These are phyloP conservation scores for Thalassarche chlororhynchos DNA, from an alignment of 2,113 vertebrate genomes.

Conservation along the genomic window DNA sequence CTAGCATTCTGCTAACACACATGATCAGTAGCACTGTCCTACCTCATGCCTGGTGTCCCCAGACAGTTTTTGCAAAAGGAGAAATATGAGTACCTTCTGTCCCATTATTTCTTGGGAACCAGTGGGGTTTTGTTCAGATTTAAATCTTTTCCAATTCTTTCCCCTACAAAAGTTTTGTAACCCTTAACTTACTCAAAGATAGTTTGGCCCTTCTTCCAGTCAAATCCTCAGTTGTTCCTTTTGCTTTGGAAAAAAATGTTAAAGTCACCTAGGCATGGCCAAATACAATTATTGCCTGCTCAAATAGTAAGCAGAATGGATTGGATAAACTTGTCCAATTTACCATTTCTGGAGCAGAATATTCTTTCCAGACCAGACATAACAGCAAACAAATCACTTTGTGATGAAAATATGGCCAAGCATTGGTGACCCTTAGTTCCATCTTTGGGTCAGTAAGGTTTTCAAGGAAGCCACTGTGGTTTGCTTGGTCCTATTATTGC, in stretches of 20 bases:
- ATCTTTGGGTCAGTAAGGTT: background rate
- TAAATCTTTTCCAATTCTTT: background rate
- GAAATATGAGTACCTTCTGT: background rate
- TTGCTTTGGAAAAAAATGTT: background rate
- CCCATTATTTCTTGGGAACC: background rate
- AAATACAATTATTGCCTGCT: background rate
- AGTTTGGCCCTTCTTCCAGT: background rate
- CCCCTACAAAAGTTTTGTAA: background rate
- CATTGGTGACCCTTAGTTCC: background rate
- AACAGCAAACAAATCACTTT: background rate
- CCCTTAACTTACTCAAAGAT: background rate
- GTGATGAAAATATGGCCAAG: background rate
- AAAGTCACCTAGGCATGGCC: background rate
- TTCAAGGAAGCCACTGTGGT: background rate
- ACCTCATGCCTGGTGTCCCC: background rate
- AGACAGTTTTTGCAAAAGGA: background rate
- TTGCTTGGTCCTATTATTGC: background rate
- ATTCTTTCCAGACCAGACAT: background rate
- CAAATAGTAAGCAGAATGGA: background rate
- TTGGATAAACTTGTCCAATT: background rate
- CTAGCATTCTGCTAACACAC: background rate
- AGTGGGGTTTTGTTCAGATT: background rate
- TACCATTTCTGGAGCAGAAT: background rate
- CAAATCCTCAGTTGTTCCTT: background rate
- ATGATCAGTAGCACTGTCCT: background rate